These are phyloP conservation scores for Eurypyga helias DNA, from an alignment of 2,113 vertebrate genomes.

Conservation along the genomic window DNA sequence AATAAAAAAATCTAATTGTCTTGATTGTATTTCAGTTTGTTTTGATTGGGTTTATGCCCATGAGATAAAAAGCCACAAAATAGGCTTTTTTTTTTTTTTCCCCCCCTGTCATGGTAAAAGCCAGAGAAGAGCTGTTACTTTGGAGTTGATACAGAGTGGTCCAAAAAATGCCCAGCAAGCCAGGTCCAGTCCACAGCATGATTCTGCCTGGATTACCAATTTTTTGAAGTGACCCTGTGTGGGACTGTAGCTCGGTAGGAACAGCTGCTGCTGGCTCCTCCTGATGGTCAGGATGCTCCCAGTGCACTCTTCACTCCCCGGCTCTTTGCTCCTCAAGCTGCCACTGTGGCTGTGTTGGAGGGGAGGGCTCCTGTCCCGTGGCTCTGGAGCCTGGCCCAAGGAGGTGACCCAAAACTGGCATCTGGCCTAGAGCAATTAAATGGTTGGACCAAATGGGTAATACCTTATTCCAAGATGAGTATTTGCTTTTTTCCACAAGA, in stretches of 20 bases:
- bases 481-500: neutral
- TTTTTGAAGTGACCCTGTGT: constrained; percentile 43
- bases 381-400: neutral
- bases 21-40: constrained; percentile 36
- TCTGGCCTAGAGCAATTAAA: neutral
- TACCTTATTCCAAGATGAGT: neutral
- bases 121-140: constrained; percentile 30
- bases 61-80: constrained; percentile 32
- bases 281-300: neutral
- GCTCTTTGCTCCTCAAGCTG: neutral
- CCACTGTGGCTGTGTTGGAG: neutral
- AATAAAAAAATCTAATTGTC: constrained; percentile 4
- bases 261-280: constrained; percentile 31
- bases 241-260: constrained; percentile 1
- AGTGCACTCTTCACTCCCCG: neutral
- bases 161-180: constrained; percentile 11
- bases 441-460: neutral
- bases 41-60: constrained; percentile 36
- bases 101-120: neutral
- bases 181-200: constrained; percentile 6
- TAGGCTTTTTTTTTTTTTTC: neutral
- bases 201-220: constrained; percentile 24
- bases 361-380: neutral
- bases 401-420: neutral
- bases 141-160: neutral